Evolutionary conservation across 2,888 invertebrate species (phyloP).

Genomic region (Stenichneumon culpator): DNA sequence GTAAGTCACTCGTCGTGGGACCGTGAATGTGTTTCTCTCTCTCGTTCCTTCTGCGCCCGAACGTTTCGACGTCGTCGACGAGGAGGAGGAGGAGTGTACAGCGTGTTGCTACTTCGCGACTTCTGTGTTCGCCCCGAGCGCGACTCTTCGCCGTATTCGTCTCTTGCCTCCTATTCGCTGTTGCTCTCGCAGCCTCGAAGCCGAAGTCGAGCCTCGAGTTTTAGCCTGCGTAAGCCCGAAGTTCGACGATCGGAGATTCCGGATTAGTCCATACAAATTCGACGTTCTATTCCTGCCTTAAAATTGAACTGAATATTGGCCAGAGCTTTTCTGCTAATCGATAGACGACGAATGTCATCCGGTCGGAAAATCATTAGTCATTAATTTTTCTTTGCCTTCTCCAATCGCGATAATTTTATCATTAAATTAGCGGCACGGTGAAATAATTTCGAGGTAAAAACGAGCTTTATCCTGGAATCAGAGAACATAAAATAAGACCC

Average conservation of each 20-base stretch:
- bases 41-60: constrained; percentile 30
- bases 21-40: constrained; percentile 49
- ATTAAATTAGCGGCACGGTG: neutral
- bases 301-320: neutral
- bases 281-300: neutral
- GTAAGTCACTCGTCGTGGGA: constrained; percentile 65
- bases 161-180: neutral
- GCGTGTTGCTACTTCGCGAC: constrained; percentile 31
- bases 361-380: neutral
- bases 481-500: neutral
- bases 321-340: neutral
- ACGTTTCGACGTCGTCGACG: constrained; percentile 42
- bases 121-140: constrained; percentile 10
- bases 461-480: neutral
- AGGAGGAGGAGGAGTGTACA: neutral
- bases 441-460: neutral
- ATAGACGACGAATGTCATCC: neutral
- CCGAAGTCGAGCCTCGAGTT: neutral
- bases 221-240: neutral
- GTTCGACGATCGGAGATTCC: neutral
- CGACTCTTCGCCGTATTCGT: constrained; percentile 22
- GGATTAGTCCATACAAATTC: neutral
- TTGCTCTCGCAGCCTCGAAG: neutral
- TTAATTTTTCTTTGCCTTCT: neutral
- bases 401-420: neutral